These are phyloP conservation scores for Pteropus alecto DNA, from an alignment of 2,113 vertebrate species.

Conservation along the genomic window DNA sequence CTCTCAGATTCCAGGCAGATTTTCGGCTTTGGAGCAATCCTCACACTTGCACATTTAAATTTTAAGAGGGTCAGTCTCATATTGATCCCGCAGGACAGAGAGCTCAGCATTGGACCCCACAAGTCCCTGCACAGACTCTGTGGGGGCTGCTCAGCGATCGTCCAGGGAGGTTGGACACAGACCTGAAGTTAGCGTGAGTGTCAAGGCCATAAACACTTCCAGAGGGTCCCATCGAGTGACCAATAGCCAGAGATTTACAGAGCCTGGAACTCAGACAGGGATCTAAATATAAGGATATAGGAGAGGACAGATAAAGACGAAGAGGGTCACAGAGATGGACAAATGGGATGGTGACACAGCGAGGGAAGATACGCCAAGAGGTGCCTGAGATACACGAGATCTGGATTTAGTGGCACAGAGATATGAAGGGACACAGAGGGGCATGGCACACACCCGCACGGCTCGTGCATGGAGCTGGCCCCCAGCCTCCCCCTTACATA, in stretches of 20 bases:
- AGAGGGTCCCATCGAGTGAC: background rate
- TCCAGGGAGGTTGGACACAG: background rate
- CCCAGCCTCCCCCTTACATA: too few relatives aligned
- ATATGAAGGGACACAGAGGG: background rate
- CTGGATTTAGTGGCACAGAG: background rate
- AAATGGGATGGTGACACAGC: background rate
- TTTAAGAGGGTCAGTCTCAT: background rate
- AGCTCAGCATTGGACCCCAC: background rate
- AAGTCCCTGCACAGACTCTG: background rate
- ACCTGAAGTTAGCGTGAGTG: background rate
- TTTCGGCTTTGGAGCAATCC: background rate
- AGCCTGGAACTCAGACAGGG: background rate
- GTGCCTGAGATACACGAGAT: background rate
- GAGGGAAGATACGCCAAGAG: background rate
- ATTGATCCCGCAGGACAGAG: background rate
- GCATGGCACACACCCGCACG: fast-evolving
- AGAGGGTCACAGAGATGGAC: background rate
- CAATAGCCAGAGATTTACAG: background rate
- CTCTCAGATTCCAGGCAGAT: background rate
- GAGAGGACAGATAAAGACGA: background rate
- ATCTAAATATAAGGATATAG: background rate
- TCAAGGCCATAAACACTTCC: background rate
- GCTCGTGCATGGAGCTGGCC: background rate
- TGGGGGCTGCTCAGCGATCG: background rate
- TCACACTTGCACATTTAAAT: background rate